Conservation (phyloP, 2,888 invertebrate species). For the Nomada hirtipes region DNA sequence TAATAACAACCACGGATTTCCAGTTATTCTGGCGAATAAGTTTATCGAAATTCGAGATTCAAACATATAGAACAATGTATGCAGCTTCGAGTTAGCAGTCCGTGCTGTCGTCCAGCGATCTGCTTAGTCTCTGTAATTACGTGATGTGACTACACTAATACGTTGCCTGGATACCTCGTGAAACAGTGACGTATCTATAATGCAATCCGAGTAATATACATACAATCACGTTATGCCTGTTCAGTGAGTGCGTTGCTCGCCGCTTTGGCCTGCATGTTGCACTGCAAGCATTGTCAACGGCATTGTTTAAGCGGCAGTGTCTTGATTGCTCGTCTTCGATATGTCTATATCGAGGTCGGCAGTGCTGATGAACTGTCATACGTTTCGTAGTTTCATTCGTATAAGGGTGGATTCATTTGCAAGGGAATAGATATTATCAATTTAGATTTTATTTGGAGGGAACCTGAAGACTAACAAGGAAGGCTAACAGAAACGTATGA, state of each 20-base stretch:
- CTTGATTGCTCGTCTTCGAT: slow-evolving; percentile 1
- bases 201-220: slow-evolving; percentile 38
- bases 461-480: too few relatives aligned
- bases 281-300: background rate
- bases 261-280: background rate
- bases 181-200: slow-evolving; percentile 43
- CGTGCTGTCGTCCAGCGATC: background rate
- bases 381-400: background rate
- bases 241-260: slow-evolving; percentile 12
- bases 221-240: slow-evolving; percentile 28
- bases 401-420: too few relatives aligned
- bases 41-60: background rate
- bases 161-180: slow-evolving; percentile 1
- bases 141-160: slow-evolving; percentile 21
- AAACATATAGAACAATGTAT: background rate
- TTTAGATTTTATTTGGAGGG: too few relatives aligned
- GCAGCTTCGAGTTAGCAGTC: background rate
- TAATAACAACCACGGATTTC: background rate
- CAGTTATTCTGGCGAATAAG: background rate
- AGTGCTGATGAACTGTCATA: too few relatives aligned
- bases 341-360: background rate
- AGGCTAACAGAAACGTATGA: too few relatives aligned
- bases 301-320: background rate
- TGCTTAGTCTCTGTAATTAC: slow-evolving; percentile 33
- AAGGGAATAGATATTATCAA: too few relatives aligned